phyloP scores from a whole-genome alignment of 2,888 invertebrate species.

The Zeuzera pyrina region DNA sequence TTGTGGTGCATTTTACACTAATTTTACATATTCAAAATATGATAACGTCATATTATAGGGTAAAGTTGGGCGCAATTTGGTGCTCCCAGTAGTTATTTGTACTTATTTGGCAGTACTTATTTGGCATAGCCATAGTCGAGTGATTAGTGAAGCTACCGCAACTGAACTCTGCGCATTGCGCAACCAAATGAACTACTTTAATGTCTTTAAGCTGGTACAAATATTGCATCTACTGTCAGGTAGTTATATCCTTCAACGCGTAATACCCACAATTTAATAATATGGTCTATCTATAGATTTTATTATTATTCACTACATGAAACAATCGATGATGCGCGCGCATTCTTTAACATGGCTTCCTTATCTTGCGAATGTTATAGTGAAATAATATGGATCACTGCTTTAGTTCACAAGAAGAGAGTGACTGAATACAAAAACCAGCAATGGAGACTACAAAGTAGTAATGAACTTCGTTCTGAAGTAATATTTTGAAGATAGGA shows the following conservation, averaged over 20 bases:
- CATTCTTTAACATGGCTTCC: constrained; percentile 44
- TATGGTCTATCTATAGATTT: constrained; percentile 36
- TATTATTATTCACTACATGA: constrained; percentile 35
- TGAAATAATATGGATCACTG: constrained; percentile 20
- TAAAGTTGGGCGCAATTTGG: too few species aligned
- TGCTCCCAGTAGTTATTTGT: too few species aligned
- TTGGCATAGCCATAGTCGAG: too few species aligned
- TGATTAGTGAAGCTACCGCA: too few species aligned
- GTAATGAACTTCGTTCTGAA: too few species aligned
- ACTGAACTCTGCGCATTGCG: constrained; percentile 19
- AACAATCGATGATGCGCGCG: constrained; percentile 65
- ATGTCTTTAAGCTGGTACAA: constrained; percentile 12
- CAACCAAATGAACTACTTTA: constrained; percentile 13
- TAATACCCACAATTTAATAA: constrained; percentile 52
- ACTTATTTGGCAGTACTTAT: too few species aligned
- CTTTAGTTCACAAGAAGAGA: neutral
- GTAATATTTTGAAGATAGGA: neutral
- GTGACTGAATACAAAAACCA: constrained; percentile 3
- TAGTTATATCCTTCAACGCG: constrained; percentile 14
- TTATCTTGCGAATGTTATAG: constrained; percentile 8
- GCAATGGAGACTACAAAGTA: too few species aligned
- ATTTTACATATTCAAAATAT: too few species aligned
- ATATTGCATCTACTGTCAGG: constrained; percentile 4
- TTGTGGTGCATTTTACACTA: too few species aligned
- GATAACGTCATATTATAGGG: too few species aligned